Evolutionary conservation across 2,113 vertebrate genomes (phyloP).

Genomic region (Lipotes vexillifer): DNA sequence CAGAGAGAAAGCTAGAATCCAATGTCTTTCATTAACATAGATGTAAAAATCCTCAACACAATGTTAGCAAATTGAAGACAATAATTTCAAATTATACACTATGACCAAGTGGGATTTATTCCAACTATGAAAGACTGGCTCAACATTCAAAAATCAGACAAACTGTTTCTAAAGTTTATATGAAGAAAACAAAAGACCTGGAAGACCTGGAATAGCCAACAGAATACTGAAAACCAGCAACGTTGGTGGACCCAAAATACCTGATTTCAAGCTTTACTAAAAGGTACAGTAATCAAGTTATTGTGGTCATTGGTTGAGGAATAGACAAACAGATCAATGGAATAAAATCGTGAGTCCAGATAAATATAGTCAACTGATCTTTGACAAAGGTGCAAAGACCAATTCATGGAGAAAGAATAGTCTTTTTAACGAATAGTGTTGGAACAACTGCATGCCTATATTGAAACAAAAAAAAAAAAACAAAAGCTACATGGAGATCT

Average conservation of each 20-base stretch:
- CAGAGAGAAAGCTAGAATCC: background rate
- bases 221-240: background rate
- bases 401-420: background rate
- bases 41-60: background rate
- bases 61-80: background rate
- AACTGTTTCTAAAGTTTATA: background rate
- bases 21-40: background rate
- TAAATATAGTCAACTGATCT: background rate
- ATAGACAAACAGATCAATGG: background rate
- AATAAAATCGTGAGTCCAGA: background rate
- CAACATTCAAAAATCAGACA: background rate
- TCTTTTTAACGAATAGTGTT: background rate
- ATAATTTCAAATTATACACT: background rate
- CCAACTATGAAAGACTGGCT: background rate
- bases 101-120: background rate
- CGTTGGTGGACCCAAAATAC: background rate
- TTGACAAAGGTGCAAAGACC: background rate
- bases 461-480: background rate
- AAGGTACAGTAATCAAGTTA: background rate
- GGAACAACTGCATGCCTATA: background rate
- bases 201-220: background rate
- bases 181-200: background rate
- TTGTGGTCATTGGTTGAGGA: background rate
- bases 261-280: background rate
- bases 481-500: background rate